Percentiles rank a stretch among this genome's conserved stretches.
phyloP scores from a whole-genome alignment of 2,797 vertebrate genomes.

The Pelochelys cantorii region DNA sequence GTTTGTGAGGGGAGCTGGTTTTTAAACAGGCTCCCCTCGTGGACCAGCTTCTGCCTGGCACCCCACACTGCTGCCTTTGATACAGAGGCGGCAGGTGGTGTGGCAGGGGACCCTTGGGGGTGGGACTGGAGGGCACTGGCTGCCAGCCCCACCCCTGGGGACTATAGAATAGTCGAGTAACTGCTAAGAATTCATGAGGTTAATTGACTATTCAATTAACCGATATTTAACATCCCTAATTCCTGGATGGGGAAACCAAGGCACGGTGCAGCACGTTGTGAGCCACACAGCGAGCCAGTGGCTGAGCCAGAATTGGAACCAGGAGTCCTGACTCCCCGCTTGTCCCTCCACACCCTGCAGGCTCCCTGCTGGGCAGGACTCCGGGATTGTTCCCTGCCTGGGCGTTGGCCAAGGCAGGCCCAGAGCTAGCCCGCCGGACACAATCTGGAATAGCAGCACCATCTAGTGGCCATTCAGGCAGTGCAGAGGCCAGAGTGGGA shows the following conservation, averaged over 20 bases:
- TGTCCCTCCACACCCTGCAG: background rate
- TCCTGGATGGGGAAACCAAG: background rate
- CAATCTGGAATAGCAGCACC: background rate
- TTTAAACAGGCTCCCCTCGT: too few relatives aligned
- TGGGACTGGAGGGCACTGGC: too few relatives aligned
- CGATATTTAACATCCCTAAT: too few relatives aligned
- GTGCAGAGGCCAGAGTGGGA: background rate
- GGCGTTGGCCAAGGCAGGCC: background rate
- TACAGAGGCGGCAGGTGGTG: too few relatives aligned
- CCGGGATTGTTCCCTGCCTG: background rate
- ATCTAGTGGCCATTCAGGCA: background rate
- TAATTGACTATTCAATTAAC: too few relatives aligned
- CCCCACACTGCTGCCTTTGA: too few relatives aligned
- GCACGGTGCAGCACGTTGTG: background rate
- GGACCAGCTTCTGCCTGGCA: too few relatives aligned
- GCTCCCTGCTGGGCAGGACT: background rate
- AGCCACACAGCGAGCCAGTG: background rate
- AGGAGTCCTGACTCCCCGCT: background rate
- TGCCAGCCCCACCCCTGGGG: too few relatives aligned
- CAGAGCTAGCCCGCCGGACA: background rate
- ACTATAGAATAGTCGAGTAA: too few relatives aligned
- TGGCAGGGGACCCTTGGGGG: too few relatives aligned
- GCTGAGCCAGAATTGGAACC: background rate
- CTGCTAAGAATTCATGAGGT: too few relatives aligned
- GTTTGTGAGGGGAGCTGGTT: too few relatives aligned